These are phyloP conservation scores for Callopanchax toddi DNA, from an alignment of 2,113 vertebrate species.

Conservation along the genomic window DNA sequence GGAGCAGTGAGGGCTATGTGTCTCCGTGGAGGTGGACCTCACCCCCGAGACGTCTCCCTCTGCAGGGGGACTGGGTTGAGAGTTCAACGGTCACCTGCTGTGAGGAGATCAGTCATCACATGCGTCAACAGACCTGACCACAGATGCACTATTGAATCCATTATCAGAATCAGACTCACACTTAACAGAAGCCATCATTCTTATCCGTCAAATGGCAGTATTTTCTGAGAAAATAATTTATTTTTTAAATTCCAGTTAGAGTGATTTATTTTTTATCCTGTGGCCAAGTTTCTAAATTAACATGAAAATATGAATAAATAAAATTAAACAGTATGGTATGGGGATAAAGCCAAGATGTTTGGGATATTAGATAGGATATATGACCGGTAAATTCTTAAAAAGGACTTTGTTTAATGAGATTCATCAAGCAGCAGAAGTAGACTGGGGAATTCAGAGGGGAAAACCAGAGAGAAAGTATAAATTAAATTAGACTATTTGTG, in stretches of 20 bases:
- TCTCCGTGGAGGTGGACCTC: conserved; percentile 82
- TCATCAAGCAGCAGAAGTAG: not conserved
- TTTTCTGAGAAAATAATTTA: not conserved
- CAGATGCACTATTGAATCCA: not conserved
- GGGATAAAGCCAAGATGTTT: not conserved
- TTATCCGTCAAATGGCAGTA: not conserved
- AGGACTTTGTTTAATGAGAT: not conserved
- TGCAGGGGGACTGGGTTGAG: conserved; percentile 52
- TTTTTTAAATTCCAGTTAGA: not conserved
- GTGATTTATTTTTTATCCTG: conserved; percentile 1
- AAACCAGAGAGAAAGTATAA: too few species aligned
- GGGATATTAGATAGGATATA: conserved; percentile 2
- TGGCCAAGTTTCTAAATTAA: conserved; percentile 1
- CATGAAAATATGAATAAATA: not conserved
- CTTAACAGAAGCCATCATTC: not conserved
- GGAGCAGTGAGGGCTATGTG: conserved; percentile 54
- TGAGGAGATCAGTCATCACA: conserved; percentile 48
- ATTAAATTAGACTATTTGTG: not conserved
- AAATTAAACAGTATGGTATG: not conserved
- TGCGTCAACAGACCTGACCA: conserved; percentile 7
- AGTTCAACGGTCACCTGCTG: conserved; percentile 78
- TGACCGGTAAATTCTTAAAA: too few species aligned
- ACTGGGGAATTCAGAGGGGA: not conserved
- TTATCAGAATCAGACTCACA: not conserved
- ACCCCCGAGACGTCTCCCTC: conserved; percentile 67